Percentiles rank a stretch among this genome's conserved stretches.
Evolutionary conservation across 2,888 invertebrate species (phyloP).

Genomic region (Agrochola lychnidis): DNA sequence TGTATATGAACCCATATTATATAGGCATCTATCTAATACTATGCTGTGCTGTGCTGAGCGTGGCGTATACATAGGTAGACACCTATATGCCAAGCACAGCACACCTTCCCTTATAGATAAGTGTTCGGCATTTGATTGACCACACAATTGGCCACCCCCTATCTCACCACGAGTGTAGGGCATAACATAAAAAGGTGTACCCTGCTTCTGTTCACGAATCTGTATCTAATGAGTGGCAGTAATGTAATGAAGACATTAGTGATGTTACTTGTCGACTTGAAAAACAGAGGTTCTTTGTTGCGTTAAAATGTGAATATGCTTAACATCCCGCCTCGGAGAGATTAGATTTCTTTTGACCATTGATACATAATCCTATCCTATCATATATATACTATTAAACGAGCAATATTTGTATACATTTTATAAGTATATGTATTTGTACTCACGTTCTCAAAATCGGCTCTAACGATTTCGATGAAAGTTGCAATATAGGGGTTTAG

Average conservation of each 20-base stretch:
- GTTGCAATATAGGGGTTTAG: too few species aligned
- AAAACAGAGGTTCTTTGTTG: not conserved
- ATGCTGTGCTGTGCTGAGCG: too few species aligned
- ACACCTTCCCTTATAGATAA: not conserved
- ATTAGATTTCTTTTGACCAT: too few species aligned
- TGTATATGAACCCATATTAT: not conserved
- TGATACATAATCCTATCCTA: too few species aligned
- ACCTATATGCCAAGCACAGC: not conserved
- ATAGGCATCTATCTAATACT: not conserved
- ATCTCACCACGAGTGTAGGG: not conserved
- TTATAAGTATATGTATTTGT: too few species aligned
- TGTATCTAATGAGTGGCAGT: not conserved
- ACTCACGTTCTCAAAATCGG: too few species aligned
- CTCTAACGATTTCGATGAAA: too few species aligned
- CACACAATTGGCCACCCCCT: too few species aligned
- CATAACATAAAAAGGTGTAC: not conserved
- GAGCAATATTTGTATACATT: too few species aligned
- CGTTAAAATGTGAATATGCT: not conserved
- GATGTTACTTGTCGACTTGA: not conserved
- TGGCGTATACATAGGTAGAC: too few species aligned
- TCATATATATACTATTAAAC: too few species aligned
- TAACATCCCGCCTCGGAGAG: too few species aligned
- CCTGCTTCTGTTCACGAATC: not conserved
- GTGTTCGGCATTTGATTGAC: not conserved
- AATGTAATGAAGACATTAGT: not conserved